Conservation (phyloP, 1,140 invertebrate species). For the Muscidifurax raptorellus region DNA sequence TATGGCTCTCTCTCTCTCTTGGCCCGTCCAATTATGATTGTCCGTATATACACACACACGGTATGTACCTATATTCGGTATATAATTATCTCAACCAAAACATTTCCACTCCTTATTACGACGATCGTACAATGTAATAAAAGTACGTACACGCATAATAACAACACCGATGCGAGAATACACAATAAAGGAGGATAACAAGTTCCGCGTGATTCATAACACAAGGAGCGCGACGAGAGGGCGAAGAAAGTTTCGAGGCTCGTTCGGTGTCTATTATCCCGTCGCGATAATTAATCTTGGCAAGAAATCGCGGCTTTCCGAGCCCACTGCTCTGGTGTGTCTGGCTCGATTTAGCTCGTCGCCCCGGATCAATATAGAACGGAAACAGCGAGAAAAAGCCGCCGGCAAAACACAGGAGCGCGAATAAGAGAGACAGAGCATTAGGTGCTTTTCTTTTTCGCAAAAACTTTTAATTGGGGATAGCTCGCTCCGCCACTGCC, state of each 20-base stretch:
- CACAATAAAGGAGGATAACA: background rate
- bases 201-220: background rate
- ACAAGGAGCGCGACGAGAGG: background rate
- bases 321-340: background rate
- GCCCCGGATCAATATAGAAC: background rate
- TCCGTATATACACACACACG: too few relatives aligned
- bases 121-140: background rate
- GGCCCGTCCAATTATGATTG: background rate
- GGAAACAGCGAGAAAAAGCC: background rate
- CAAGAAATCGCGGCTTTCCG: background rate
- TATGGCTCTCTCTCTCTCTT: background rate
- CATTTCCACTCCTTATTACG: background rate
- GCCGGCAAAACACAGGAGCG: background rate
- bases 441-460: background rate
- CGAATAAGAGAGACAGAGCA: background rate
- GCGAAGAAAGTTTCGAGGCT: background rate
- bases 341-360: background rate
- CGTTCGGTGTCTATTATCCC: slow-evolving; percentile 25
- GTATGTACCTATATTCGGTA: background rate
- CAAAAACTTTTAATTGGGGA: slow-evolving; percentile 44
- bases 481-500: background rate
- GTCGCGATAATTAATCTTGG: slow-evolving; percentile 28
- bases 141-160: background rate
- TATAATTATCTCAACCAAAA: background rate
- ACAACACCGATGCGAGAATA: too few relatives aligned